Percentiles rank a stretch among this genome's conserved stretches.
phyloP scores from a whole-genome alignment of 2,888 invertebrate genomes.

The Pogonocherus hispidulus region DNA sequence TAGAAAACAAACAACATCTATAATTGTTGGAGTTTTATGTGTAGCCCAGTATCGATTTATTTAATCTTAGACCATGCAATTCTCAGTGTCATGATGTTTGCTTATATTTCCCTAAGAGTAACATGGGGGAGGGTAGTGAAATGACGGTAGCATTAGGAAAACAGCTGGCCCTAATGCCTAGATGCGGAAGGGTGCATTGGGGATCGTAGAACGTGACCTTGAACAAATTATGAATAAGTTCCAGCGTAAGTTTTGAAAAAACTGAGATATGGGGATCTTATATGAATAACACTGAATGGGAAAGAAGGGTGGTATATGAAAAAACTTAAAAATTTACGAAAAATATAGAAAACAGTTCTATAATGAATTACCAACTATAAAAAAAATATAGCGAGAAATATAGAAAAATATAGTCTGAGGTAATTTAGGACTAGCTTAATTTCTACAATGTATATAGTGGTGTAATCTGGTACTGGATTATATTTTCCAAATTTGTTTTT shows the following conservation, averaged over 20 bases:
- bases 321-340: neutral
- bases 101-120: slow-evolving; percentile 37
- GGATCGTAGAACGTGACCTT: slow-evolving; percentile 46
- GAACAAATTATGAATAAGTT: slow-evolving; percentile 49
- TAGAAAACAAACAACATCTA: too few relatives aligned
- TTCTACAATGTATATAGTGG: too few relatives aligned
- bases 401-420: too few relatives aligned
- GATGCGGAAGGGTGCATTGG: slow-evolving; percentile 43
- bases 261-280: slow-evolving; percentile 5
- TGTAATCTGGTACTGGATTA: too few relatives aligned
- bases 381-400: too few relatives aligned
- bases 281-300: neutral
- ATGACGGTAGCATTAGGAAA: slow-evolving; percentile 41
- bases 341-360: too few relatives aligned
- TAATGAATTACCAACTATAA: too few relatives aligned
- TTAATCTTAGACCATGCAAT: slow-evolving; percentile 35
- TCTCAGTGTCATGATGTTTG: slow-evolving; percentile 44
- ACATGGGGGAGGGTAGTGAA: slow-evolving; percentile 40
- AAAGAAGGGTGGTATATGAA: neutral
- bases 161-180: slow-evolving; percentile 49
- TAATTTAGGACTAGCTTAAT: too few relatives aligned
- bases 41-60: slow-evolving; percentile 31
- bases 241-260: slow-evolving; percentile 30
- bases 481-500: too few relatives aligned
- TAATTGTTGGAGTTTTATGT: neutral